Evolutionary conservation across 2,888 invertebrate species (phyloP).

Genomic region (Eugnorisma glareosa): DNA sequence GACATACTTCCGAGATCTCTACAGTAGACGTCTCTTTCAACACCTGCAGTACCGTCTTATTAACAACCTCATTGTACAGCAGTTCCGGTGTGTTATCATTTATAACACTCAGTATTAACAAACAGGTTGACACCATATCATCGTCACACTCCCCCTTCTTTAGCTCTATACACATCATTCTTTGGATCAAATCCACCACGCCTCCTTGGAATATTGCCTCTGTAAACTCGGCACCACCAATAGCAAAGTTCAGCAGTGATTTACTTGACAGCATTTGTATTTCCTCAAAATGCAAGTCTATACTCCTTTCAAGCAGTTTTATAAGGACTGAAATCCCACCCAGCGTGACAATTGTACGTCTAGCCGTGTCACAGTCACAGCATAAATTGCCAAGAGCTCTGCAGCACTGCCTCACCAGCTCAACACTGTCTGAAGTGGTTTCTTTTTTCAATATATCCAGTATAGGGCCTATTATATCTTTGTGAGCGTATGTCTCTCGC

Average conservation of each 20-base stretch:
- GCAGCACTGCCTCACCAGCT: slow-evolving; percentile 93
- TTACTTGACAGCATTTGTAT: slow-evolving; percentile 93
- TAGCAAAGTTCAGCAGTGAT: slow-evolving; percentile 94
- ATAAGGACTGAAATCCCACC: slow-evolving; percentile 88
- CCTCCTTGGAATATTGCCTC: slow-evolving; percentile 90
- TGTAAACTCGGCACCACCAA: slow-evolving; percentile 93
- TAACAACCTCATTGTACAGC: slow-evolving; percentile 89
- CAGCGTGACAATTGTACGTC: slow-evolving; percentile 86
- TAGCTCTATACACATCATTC: slow-evolving; percentile 87
- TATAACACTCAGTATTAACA: slow-evolving; percentile 91
- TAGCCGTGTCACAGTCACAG: slow-evolving; percentile 95
- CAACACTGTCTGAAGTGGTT: slow-evolving; percentile 81
- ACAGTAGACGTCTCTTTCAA: slow-evolving; percentile 92
- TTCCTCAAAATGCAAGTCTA: slow-evolving; percentile 81
- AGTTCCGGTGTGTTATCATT: slow-evolving; percentile 92
- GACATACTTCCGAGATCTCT: slow-evolving; percentile 94
- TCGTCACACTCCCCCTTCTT: slow-evolving; percentile 89
- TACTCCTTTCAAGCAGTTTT: slow-evolving; percentile 80
- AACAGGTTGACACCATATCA: slow-evolving; percentile 89
- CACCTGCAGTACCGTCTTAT: slow-evolving; percentile 91
- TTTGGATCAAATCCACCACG: slow-evolving; percentile 88
- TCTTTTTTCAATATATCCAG: slow-evolving; percentile 88
- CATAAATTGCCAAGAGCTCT: slow-evolving; percentile 97
- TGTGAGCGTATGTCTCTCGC: slow-evolving; percentile 92
- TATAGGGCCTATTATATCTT: slow-evolving; percentile 91